Base-by-base conservation (phyloP, 37 sponge, comb jelly and placozoan genomes). In the Chondrosia reniformis region DNA sequence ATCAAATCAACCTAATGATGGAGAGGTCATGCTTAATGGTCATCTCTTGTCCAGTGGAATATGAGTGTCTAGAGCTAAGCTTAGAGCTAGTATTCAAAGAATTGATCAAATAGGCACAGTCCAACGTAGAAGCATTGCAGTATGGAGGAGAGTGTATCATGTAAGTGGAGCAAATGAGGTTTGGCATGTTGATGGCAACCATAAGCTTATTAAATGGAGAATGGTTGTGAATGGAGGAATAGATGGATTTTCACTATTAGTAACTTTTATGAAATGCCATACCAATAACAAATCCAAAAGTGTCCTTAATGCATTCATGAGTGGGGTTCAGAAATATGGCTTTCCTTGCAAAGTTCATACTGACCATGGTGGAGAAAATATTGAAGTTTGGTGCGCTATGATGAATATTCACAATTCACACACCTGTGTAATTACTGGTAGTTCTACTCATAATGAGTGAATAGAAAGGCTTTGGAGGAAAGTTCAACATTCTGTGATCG, bases 1-100 rank as follows among this genome's bases (percentile, higher is more conserved):
- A 64, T 15, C 66, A 4, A 64, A 19, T 64, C 79, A 78, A 62
- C 79, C 79, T 2, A 78, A 78, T 78, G 79, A 78, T 78, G 79
- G 79, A 2, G 79, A 78, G 30, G 64, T 63, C 3, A 55, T 78
- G 54, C 41, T 78, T 12, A 27, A 17, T 43, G 79, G 79, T 13
- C 64, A 78, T 58, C 63, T 78, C 21, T 1, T 33, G 33, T 46
- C 55, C 21, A 17, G 27, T 27, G 79, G 63, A 45, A 78, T 78
- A 41, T n/a, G 45, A 27, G 64, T 78, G 4, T 27, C 38, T 17
- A 27, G 79, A 33, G 64, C 10, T 6, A 61, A 41, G 42, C 43
- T 78, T 33, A 34, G 79, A 58, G 43, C 43, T n/a, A 46, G 55
- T 22, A 58, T 78, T 42, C 79, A 78, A 25, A 41, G 79, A 25